These are phyloP conservation scores for Lichenostomus cassidix DNA, from an alignment of 2,113 vertebrate genomes.

Conservation along the genomic window DNA sequence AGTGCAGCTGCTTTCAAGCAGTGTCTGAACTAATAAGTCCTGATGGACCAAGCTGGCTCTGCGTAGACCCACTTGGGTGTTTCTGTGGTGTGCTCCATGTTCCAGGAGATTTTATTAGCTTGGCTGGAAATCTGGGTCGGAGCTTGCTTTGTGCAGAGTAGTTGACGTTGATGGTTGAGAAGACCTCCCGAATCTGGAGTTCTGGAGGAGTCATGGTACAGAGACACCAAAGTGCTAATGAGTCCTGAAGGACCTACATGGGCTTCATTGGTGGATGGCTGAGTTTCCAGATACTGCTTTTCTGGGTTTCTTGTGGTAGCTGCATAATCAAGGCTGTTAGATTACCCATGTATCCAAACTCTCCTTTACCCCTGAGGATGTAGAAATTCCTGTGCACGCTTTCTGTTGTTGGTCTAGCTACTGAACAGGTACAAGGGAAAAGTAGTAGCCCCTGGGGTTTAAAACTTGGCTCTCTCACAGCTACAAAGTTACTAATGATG, in stretches of 20 bases:
- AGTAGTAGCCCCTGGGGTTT: background rate
- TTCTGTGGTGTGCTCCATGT: background rate
- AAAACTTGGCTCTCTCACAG: background rate
- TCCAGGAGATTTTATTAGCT: conserved; percentile 55
- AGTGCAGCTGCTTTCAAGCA: conserved; percentile 48
- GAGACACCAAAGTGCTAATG: background rate
- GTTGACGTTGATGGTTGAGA: background rate
- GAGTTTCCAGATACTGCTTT: background rate
- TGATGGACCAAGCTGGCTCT: conserved; percentile 44
- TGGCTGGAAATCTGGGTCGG: background rate
- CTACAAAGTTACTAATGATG: background rate
- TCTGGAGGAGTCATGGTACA: background rate
- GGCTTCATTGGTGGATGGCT: background rate
- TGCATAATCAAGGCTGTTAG: background rate
- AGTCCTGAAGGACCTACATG: background rate
- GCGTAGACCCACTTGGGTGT: conserved; percentile 12
- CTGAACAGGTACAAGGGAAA: background rate
- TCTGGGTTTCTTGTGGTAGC: background rate
- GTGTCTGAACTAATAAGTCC: conserved; percentile 48
- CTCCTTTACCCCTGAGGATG: background rate
- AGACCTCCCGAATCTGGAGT: background rate
- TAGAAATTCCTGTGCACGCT: background rate
- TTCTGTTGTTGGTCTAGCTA: background rate
- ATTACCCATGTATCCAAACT: background rate
- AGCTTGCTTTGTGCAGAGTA: background rate